A percentile compares a stretch with the other conserved stretches of the same genome.
Conservation (phyloP, 1,140 invertebrate genomes). For the Drosophila neocordata region DNA sequence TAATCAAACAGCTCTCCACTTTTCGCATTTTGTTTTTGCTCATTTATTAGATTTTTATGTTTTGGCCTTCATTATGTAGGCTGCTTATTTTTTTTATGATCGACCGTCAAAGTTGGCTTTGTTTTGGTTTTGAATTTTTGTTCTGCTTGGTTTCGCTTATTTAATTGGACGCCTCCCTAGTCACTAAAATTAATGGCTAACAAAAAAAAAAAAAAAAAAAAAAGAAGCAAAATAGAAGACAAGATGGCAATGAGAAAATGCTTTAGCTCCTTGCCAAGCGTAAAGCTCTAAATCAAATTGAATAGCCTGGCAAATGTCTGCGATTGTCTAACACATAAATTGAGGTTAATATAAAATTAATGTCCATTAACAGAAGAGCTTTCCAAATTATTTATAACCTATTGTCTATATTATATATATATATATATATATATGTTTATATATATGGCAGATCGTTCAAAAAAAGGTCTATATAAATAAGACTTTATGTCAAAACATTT, state of each 20-base stretch:
- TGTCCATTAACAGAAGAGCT: conserved; percentile 5
- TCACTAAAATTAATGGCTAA: conserved; percentile 23
- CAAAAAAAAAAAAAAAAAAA: too few relatives aligned
- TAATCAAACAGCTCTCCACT: too few relatives aligned
- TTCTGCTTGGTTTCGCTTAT: not conserved
- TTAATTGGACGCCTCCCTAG: conserved; percentile 32
- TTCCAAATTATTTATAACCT: conserved; percentile 4
- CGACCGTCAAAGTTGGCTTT: not conserved
- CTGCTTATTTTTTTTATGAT: not conserved
- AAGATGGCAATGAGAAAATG: conserved; percentile 6
- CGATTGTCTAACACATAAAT: conserved; percentile 31
- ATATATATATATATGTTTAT: not conserved
- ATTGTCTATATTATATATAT: not conserved
- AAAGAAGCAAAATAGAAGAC: not conserved
- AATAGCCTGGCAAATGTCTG: conserved; percentile 50
- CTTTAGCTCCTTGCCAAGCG: not conserved
- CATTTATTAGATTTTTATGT: not conserved
- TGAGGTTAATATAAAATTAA: conserved; percentile 49
- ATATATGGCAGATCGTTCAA: not conserved
- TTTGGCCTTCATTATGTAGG: not conserved
- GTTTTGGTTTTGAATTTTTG: not conserved
- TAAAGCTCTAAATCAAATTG: conserved; percentile 46
- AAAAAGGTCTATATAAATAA: not conserved
- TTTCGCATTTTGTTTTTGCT: not conserved
- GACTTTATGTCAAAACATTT: not conserved